These are phyloP conservation scores for Lampropteryx suffumata DNA, from an alignment of 2,888 invertebrate genomes.

Conservation along the genomic window DNA sequence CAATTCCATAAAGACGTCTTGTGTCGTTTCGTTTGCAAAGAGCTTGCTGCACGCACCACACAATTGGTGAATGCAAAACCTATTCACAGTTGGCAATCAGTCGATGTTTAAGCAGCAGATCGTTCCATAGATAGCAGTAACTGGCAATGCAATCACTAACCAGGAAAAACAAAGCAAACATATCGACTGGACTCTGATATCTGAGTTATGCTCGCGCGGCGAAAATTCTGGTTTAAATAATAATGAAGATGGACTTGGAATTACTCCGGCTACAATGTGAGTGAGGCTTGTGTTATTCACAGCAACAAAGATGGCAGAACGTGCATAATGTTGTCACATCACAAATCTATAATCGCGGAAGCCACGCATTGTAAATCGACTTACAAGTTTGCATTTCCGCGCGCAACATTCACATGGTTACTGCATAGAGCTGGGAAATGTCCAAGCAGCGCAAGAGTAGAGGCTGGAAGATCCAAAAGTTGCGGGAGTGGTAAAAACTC, in stretches of 20 bases:
- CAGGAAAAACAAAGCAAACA: constrained; percentile 4
- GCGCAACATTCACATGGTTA: constrained; percentile 12
- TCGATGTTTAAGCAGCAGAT: constrained; percentile 25
- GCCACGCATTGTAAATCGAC: constrained; percentile 11
- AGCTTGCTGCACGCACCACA: constrained; percentile 8
- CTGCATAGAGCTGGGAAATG: neutral
- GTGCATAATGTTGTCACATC: constrained; percentile 13
- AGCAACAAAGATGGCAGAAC: neutral
- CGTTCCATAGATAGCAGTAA: constrained; percentile 6
- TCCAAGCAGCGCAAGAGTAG: neutral
- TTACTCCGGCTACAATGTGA: too few species aligned
- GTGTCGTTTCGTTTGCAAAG: neutral
- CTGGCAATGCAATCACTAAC: constrained; percentile 6
- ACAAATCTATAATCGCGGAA: constrained; percentile 17
- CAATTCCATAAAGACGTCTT: too few species aligned
- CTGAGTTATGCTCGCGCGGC: constrained; percentile 1
- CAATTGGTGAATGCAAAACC: constrained; percentile 7
- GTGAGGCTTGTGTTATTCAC: neutral
- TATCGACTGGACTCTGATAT: constrained; percentile 15
- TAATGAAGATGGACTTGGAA: neutral
- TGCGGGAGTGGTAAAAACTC: too few species aligned
- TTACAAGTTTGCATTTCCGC: constrained; percentile 15
- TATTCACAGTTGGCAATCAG: constrained; percentile 20
- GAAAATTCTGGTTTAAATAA: neutral
- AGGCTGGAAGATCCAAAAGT: too few species aligned